phyloP scores from a whole-genome alignment of 2,113 vertebrate species.

The Mormoops blainvillei region DNA sequence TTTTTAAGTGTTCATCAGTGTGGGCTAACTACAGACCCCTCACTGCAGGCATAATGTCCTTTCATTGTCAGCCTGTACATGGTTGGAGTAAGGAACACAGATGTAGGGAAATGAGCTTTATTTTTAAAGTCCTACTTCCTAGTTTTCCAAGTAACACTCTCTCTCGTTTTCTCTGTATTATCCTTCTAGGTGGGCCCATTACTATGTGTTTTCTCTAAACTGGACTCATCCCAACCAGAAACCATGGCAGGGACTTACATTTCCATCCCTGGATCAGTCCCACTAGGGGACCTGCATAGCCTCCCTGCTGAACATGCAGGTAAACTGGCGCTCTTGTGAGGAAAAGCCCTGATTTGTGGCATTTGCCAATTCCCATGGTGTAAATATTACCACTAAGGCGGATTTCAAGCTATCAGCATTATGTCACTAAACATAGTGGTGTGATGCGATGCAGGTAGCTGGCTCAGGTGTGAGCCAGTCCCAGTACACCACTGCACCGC shows the following conservation, averaged over 20 bases:
- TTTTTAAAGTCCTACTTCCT: background rate
- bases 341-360: background rate
- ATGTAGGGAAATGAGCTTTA: background rate
- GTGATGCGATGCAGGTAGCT: background rate
- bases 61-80: background rate
- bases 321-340: no score
- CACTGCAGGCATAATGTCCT: background rate
- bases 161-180: background rate
- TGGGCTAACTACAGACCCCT: background rate
- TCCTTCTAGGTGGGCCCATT: background rate
- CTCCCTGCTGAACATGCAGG: background rate
- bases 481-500: background rate
- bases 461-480: background rate
- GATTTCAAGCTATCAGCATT: background rate
- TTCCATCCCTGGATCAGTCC: background rate
- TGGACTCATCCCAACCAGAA: background rate
- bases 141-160: background rate
- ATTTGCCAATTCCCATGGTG: background rate
- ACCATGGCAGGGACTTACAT: background rate
- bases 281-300: background rate
- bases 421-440: background rate
- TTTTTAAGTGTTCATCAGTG: slow-evolving; percentile 29
- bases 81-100: background rate
- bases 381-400: background rate
- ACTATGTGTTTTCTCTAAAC: background rate